Evolutionary conservation across 2,888 invertebrate species (phyloP), one percentile per base, ranked within the genome.

Genomic region (Octonoba sinensis): DNA sequence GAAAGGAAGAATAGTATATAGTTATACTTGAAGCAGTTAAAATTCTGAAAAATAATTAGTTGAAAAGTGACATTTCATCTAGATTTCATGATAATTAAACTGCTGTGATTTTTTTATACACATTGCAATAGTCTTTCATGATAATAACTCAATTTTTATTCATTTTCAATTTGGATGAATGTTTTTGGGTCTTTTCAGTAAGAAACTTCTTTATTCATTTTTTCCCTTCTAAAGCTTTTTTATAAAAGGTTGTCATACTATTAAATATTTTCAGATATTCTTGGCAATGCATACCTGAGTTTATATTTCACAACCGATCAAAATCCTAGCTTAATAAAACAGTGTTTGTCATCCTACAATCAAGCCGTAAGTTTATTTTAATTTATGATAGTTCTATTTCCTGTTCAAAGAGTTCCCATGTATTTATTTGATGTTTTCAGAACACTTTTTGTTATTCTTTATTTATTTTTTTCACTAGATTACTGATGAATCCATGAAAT

Each of bases 261-360:
- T 8, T 36, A 36, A 4, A 36, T 36, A 36, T 36, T 62, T 87
- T 65, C 87, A 89, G 89, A 87, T 86, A 92, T 95, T 72, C 89
- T 96, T 66, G 96, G 95, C 36, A 96, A 95, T 89, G 94, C 96
- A 0, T 94, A 95, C 87, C 88, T 96, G 81, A 93, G 94, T 71
- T 92, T 92, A 73, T 96, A 93, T 88, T 96, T 96, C 88, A 91
- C 91, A 59, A 90, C 93, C 47, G 91, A 92, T 1, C 95, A 95
- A 87, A 92, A 93, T 86, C 93, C 93, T 0, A 91, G 91, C 36
- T 91, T 91, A 0, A 88, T 96, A 82, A 93, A 93, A 86, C 91
- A 92, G 83, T 93, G 93, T 84, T 91, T 95, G 90, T 92, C 93
- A 86, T 95, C 96, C 0, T 96, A 96, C 87, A 90, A 90, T 71